Evolutionary conservation across 2,888 invertebrate genomes (phyloP).

Genomic region (Rotaria magnacalcarata): DNA sequence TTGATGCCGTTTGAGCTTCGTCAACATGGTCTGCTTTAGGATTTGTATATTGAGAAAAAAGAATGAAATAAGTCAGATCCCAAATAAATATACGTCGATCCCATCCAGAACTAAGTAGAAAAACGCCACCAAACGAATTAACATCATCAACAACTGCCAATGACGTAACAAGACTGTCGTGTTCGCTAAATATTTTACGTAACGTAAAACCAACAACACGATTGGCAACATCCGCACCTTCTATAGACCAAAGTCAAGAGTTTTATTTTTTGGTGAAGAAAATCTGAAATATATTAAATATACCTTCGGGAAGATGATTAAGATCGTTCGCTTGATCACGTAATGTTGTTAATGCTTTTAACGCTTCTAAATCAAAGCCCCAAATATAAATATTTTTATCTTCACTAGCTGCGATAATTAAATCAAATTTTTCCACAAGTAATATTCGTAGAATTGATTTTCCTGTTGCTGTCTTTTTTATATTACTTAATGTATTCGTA

Average conservation of each 20-base stretch:
- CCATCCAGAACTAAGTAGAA: conserved; percentile 57
- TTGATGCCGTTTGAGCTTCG: conserved; percentile 53
- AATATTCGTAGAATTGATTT: conserved; percentile 49
- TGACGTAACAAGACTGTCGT: conserved; percentile 57
- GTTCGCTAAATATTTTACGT: conserved; percentile 56
- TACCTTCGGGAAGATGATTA: neutral
- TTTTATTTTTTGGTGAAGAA: too few species aligned
- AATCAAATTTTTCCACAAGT: conserved; percentile 57
- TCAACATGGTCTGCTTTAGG: conserved; percentile 49
- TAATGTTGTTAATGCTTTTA: conserved; percentile 25
- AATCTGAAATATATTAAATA: neutral
- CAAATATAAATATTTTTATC: conserved; percentile 56
- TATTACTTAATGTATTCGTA: neutral
- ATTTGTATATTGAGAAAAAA: conserved; percentile 54
- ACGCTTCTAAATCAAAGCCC: conserved; percentile 44
- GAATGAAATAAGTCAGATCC: conserved; percentile 53
- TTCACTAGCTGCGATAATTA: conserved; percentile 57
- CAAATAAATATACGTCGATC: conserved; percentile 58
- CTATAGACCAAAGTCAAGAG: neutral
- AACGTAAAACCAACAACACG: conserved; percentile 58
- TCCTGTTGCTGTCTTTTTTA: conserved; percentile 32
- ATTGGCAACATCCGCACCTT: conserved; percentile 56
- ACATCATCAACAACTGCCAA: conserved; percentile 52
- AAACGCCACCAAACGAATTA: conserved; percentile 49
- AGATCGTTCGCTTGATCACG: neutral